Percentiles rank a stretch among this genome's conserved stretches.
Conservation (phyloP, 2,797 vertebrate genomes). For the Okamejei kenojei region DNA sequence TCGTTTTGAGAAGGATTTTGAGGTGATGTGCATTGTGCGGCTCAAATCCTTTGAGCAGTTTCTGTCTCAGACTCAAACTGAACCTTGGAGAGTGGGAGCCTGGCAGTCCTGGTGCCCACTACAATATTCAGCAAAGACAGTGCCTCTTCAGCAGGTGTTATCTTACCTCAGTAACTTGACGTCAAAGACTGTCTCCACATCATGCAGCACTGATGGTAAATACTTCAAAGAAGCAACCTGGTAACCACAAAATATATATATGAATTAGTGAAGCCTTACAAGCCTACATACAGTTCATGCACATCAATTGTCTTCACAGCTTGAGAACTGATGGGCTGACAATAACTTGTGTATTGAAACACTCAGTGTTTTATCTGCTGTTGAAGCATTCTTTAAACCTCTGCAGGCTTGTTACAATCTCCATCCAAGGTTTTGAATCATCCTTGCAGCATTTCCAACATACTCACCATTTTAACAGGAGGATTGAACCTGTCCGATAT, state of each 20-base stretch:
- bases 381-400: neutral
- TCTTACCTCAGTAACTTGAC: conserved; percentile 84
- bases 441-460: neutral
- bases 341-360: neutral
- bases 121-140: neutral
- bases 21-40: neutral
- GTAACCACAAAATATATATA: neutral
- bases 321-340: neutral
- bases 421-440: neutral
- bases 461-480: neutral
- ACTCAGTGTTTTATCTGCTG: neutral
- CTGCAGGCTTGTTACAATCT: neutral
- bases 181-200: conserved; percentile 91
- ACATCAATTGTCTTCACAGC: neutral
- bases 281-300: too few species aligned
- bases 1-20: neutral
- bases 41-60: neutral
- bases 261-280: neutral
- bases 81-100: too few species aligned
- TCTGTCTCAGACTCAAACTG: neutral
- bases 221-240: conserved; percentile 96
- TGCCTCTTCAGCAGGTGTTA: neutral
- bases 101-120: too few species aligned
- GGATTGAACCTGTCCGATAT: too few species aligned
- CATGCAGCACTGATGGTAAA: conserved; percentile 86